A percentile compares a stretch with the other conserved stretches of the same genome.
Evolutionary conservation across 2,888 invertebrate genomes (phyloP).

Genomic region (Aspidiotus rigidus): DNA sequence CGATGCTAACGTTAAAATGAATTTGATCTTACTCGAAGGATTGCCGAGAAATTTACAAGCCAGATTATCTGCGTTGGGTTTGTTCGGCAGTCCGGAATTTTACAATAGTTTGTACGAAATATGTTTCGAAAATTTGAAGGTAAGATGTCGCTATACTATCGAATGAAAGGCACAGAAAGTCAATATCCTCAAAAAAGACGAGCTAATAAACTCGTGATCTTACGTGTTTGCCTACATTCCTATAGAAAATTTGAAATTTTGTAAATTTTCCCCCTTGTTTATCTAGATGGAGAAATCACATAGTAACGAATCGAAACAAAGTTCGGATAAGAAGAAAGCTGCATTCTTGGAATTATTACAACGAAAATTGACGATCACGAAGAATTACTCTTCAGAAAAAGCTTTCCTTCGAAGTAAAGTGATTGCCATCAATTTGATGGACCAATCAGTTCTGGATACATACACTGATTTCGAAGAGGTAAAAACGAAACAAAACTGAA

Average conservation of each 20-base stretch:
- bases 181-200: no score
- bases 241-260: background rate
- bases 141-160: no score
- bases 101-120: constrained; percentile 3
- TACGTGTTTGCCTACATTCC: no score
- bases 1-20: constrained; percentile 36
- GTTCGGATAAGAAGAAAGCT: background rate
- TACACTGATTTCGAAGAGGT: constrained; percentile 36
- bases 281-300: background rate
- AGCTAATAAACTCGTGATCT: no score
- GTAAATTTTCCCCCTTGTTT: background rate
- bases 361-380: constrained; percentile 8
- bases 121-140: constrained; percentile 16
- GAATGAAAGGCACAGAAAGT: no score
- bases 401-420: constrained; percentile 13
- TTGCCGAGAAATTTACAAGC: constrained; percentile 34
- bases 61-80: constrained; percentile 24
- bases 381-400: constrained; percentile 10
- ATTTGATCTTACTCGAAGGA: constrained; percentile 37
- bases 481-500: constrained; percentile 8
- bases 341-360: constrained; percentile 21
- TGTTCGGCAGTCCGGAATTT: constrained; percentile 23
- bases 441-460: constrained; percentile 28
- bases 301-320: no score
- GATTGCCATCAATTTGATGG: constrained; percentile 15